Evolutionary conservation across 2,888 invertebrate species (phyloP).

Genomic region (Ethmia dodecea): DNA sequence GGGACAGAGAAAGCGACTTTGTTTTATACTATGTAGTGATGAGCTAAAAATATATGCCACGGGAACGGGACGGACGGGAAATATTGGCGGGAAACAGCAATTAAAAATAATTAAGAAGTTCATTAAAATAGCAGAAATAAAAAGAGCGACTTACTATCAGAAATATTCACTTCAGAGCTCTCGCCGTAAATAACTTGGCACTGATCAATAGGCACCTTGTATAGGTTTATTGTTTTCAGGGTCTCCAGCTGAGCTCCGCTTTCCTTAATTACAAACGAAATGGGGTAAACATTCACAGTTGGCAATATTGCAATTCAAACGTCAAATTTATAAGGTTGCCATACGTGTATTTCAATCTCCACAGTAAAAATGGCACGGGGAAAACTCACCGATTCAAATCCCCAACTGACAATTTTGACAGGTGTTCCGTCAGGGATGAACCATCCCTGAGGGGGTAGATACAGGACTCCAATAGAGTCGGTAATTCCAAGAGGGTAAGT

Average conservation of each 20-base stretch:
- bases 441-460: slow-evolving; percentile 33
- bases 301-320: background rate
- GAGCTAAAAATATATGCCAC: too few species aligned
- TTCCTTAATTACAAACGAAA: slow-evolving; percentile 15
- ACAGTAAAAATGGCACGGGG: background rate
- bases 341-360: background rate
- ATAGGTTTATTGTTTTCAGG: slow-evolving; percentile 26
- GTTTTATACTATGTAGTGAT: too few species aligned
- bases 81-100: too few species aligned
- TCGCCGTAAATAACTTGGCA: slow-evolving; percentile 27
- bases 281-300: background rate
- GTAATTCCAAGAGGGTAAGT: slow-evolving; percentile 26
- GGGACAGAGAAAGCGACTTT: too few species aligned
- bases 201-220: slow-evolving; percentile 29
- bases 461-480: slow-evolving; percentile 29
- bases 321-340: background rate
- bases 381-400: slow-evolving; percentile 43
- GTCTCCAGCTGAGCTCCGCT: slow-evolving; percentile 23
- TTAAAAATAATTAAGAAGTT: too few species aligned
- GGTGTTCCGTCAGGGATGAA: slow-evolving; percentile 31
- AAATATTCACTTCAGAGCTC: too few species aligned
- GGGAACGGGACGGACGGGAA: too few species aligned
- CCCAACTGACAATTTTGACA: slow-evolving; percentile 46
- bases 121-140: too few species aligned
- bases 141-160: too few species aligned